A percentile compares a stretch with the other conserved stretches of the same genome.
Evolutionary conservation across 2,888 invertebrate species (phyloP).

Genomic region (Cosmia pyralina): DNA sequence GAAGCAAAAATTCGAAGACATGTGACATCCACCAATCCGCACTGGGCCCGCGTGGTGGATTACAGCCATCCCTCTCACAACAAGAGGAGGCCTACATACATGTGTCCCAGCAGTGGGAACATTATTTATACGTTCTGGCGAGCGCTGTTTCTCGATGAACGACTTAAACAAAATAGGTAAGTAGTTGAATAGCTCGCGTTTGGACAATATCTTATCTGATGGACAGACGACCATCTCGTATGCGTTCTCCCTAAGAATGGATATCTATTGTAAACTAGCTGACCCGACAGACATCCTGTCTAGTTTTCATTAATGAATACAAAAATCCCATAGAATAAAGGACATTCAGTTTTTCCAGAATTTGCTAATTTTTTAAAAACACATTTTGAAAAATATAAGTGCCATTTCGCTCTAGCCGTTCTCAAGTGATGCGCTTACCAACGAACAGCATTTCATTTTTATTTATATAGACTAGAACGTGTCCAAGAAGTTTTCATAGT

Average conservation of each 20-base stretch:
- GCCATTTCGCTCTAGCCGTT: background rate
- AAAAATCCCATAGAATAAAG: background rate
- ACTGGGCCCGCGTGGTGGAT: too few relatives aligned
- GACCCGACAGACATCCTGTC: background rate
- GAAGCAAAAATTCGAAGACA: too few relatives aligned
- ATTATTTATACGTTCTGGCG: too few relatives aligned
- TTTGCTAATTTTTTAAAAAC: too few relatives aligned
- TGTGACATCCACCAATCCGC: too few relatives aligned
- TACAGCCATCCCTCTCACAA: too few relatives aligned
- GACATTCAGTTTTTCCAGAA: background rate
- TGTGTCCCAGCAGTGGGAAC: too few relatives aligned
- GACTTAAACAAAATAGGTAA: background rate
- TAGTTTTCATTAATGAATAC: background rate
- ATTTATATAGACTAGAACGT: background rate
- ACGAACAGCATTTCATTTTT: background rate
- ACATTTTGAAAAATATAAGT: background rate
- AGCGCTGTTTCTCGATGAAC: too few relatives aligned
- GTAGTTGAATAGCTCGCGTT: background rate
- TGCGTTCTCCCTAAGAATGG: background rate
- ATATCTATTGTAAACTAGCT: background rate
- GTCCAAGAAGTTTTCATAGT: background rate
- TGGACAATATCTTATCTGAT: too few relatives aligned
- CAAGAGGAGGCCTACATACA: too few relatives aligned
- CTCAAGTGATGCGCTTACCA: constrained; percentile 3
- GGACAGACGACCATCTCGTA: background rate